Evolutionary conservation across 2,113 vertebrate species (phyloP).

Genomic region (western clawed frog (Xenopus tropicalis)): DNA sequence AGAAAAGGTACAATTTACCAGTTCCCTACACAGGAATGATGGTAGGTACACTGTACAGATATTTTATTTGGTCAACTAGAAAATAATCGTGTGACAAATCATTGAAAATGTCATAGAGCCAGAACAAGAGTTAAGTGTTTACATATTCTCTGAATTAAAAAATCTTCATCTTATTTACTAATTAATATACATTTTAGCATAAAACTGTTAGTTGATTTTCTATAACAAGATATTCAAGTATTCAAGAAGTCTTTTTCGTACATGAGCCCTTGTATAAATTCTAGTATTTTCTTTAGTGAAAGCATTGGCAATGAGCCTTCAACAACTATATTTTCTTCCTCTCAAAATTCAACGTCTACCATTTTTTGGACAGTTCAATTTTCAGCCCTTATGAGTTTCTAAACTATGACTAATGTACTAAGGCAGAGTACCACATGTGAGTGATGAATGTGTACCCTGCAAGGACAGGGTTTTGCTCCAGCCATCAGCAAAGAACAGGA

Average conservation of each 20-base stretch:
- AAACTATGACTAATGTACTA: conserved; percentile 44
- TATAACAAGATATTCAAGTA: too few relatives aligned
- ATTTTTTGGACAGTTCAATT: conserved; percentile 43
- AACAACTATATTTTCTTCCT: not conserved
- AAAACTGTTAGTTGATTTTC: too few relatives aligned
- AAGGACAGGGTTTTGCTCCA: conserved; percentile 27
- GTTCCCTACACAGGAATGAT: too few relatives aligned
- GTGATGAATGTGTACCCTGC: conserved; percentile 37
- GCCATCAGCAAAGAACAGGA: conserved; percentile 1
- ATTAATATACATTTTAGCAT: too few relatives aligned
- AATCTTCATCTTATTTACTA: too few relatives aligned
- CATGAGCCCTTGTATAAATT: not conserved
- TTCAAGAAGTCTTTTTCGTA: not conserved
- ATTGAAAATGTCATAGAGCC: too few relatives aligned
- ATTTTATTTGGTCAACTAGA: too few relatives aligned
- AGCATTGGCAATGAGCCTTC: not conserved
- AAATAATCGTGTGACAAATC: too few relatives aligned
- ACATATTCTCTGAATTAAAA: too few relatives aligned
- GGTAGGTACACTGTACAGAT: too few relatives aligned
- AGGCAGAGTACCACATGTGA: conserved; percentile 27
- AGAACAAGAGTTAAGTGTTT: too few relatives aligned
- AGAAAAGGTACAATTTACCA: too few relatives aligned
- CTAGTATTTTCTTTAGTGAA: not conserved
- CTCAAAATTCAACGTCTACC: conserved; percentile 12
- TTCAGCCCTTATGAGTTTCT: conserved; percentile 42